phyloP scores from a whole-genome alignment of 2,888 invertebrate genomes.

The Chrysina gloriosa region DNA sequence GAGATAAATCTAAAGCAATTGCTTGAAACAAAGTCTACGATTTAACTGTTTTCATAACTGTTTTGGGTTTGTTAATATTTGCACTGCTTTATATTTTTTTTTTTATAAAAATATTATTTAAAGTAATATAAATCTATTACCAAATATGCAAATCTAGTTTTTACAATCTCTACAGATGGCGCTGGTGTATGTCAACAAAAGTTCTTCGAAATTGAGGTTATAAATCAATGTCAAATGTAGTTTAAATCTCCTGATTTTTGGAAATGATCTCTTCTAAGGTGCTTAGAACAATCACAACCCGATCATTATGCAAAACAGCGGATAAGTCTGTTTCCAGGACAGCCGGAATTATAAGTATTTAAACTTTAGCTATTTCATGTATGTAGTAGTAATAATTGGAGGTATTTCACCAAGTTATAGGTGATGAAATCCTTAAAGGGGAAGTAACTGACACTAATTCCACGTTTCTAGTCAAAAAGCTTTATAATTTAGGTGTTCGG shows the following conservation, averaged over 20 bases:
- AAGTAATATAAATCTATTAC: too few species aligned
- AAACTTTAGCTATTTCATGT: constrained; percentile 33
- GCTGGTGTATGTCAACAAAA: too few species aligned
- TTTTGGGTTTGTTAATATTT: too few species aligned
- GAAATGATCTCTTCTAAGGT: neutral
- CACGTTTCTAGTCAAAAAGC: constrained; percentile 70
- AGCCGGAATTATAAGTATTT: constrained; percentile 43
- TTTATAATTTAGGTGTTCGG: constrained; percentile 73
- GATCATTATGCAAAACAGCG: constrained; percentile 13
- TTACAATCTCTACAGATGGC: too few species aligned
- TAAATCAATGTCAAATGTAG: too few species aligned
- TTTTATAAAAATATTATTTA: too few species aligned
- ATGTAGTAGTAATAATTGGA: neutral
- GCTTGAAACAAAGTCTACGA: too few species aligned
- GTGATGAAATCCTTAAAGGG: constrained; percentile 82
- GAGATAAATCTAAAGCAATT: too few species aligned
- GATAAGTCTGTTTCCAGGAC: constrained; percentile 21
- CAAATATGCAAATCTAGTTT: too few species aligned
- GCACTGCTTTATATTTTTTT: too few species aligned
- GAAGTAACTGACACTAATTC: constrained; percentile 78
- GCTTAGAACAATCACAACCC: constrained; percentile 11
- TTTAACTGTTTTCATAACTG: too few species aligned
- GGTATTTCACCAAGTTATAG: constrained; percentile 72
- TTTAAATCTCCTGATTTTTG: neutral
- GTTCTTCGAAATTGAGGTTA: too few species aligned